These are phyloP conservation scores for Anguilla pacifica DNA, from an alignment of 2,797 vertebrate species.

Conservation along the genomic window DNA sequence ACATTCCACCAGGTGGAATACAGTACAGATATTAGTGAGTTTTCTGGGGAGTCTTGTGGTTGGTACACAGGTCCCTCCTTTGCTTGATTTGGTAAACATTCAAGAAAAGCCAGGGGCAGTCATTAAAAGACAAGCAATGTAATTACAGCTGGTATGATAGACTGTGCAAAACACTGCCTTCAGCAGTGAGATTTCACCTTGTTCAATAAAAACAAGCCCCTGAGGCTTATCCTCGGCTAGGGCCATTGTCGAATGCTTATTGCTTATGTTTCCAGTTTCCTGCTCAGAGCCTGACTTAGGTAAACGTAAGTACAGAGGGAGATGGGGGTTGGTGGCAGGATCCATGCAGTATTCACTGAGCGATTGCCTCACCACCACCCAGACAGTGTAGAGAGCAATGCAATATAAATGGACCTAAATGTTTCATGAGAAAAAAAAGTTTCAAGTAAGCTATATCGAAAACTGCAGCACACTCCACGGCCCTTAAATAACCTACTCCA, in stretches of 20 bases:
- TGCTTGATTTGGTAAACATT: not conserved
- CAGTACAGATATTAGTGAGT: not conserved
- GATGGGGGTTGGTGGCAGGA: not conserved
- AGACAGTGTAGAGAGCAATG: not conserved
- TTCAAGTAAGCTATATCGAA: not conserved
- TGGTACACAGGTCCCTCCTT: not conserved
- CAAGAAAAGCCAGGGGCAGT: not conserved
- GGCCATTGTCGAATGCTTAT: not conserved
- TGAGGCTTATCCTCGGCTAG: not conserved
- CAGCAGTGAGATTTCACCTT: not conserved
- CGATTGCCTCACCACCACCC: constrained; percentile 1
- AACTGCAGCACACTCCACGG: not conserved
- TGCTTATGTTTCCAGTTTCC: not conserved
- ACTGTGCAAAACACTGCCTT: not conserved
- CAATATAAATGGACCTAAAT: not conserved
- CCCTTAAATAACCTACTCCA: not conserved
- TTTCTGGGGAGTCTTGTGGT: not conserved
- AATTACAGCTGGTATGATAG: not conserved
- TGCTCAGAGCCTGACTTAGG: not conserved
- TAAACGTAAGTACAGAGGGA: not conserved
- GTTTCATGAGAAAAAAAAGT: constrained; percentile 9
- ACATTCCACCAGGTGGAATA: not conserved
- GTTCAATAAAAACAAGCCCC: not conserved
- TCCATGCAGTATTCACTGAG: constrained; percentile 1
- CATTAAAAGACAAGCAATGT: constrained; percentile 12